Evolutionary conservation across 1,140 invertebrate species (phyloP).

Genomic region (Bombus consobrinus): DNA sequence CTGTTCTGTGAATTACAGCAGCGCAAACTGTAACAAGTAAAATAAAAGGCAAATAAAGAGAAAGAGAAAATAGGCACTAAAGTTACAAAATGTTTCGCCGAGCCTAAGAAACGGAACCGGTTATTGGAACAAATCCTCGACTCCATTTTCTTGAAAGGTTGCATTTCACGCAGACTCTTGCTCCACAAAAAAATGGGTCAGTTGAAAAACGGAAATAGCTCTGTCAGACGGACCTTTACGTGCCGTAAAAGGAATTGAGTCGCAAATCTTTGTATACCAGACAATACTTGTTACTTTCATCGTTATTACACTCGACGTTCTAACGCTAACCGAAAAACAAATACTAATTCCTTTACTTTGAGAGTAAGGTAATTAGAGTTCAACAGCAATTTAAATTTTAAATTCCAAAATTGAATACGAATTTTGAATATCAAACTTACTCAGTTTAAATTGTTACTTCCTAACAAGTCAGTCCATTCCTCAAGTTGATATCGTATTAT

Average conservation of each 20-base stretch:
- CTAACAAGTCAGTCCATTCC: not conserved
- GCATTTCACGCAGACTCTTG: not conserved
- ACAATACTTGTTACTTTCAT: not conserved
- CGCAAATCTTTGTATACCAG: not conserved
- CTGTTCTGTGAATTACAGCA: not conserved
- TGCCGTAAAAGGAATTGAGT: not conserved
- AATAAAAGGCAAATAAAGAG: not conserved
- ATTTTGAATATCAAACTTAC: not conserved
- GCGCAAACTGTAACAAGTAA: not conserved
- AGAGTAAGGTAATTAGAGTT: not conserved
- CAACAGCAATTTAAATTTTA: not conserved
- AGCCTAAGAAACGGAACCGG: not conserved
- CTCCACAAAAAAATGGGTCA: not conserved
- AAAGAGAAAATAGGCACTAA: not conserved
- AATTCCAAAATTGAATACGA: not conserved
- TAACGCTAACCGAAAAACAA: not conserved
- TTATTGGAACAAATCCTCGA: constrained; percentile 16
- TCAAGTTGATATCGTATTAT: no score
- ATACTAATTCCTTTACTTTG: not conserved
- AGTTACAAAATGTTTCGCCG: not conserved
- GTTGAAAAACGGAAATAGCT: not conserved
- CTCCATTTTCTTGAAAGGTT: constrained; percentile 19
- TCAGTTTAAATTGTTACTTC: not conserved
- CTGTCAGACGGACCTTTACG: not conserved
- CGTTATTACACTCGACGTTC: not conserved